Base-by-base conservation (phyloP, 1,140 invertebrate genomes). In the Drosophila chauvacae region DNA sequence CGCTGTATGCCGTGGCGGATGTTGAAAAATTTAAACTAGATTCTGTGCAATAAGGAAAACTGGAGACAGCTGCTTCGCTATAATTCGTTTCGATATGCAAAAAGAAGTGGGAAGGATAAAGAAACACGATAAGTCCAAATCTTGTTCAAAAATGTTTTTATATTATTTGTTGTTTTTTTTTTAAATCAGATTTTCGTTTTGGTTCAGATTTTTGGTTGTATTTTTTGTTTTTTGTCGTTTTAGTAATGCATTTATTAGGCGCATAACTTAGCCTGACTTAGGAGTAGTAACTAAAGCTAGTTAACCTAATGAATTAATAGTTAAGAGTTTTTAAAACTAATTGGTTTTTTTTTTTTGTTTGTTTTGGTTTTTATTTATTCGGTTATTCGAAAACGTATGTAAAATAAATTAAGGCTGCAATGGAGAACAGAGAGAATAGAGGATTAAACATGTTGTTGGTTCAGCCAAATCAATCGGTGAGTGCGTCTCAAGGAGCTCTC, bases 1-100 rank as follows among this genome's bases (percentile, higher is more conserved):
- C 93, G 85, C 93, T 94, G 81, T 93, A 94, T 77, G 93, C 93
- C 77, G 93, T 92, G 65, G 93, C 93, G 53, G 93, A 91, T 86
- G 92, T 92, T 78, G 92, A 93, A 83, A 93, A 93, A 92, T 93
- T 93, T 83, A 93, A 91, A 39, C 92, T 92, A 91, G 92, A 92
- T 92, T 93, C 92, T 90, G 88, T 88, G 83, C 92, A 93, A 92
- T 93, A 93, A 80, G 91, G 90, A 92, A 93, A 93, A 91, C 91
- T 92, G 85, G 92, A 90, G 79, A 92, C 91, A 70, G 92, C 90
- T 88, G 92, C 90, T 78, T 93, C 92, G 84, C 92, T 93, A 90
- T 84, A 91, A 83, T 84, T 71, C 71, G 80, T 83, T 77, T 80
- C 60, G 74, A 90, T 85, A 91, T 83, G 85, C 82, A 91, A 91